Percentiles rank a stretch among this genome's conserved stretches.
phyloP scores from a whole-genome alignment of 1,140 invertebrate genomes.

The Leptinotarsa texana region DNA sequence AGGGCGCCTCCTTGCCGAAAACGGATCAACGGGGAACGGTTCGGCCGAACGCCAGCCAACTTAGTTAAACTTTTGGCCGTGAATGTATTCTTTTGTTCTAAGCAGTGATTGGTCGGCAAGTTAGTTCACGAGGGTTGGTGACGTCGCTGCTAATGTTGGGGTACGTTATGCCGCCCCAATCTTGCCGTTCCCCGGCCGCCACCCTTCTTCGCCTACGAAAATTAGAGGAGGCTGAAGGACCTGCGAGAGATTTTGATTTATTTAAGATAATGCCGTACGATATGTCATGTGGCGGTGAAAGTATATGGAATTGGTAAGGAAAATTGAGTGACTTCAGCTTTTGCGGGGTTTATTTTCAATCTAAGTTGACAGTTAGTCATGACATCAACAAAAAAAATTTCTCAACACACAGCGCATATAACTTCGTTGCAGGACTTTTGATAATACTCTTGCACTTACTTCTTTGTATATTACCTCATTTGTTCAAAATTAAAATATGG shows the following conservation, averaged over 20 bases:
- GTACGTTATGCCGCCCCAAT: conserved; percentile 24
- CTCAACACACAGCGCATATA: too few relatives aligned
- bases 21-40: neutral
- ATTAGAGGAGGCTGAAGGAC: conserved; percentile 11
- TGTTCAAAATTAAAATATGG: too few relatives aligned
- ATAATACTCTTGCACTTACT: too few relatives aligned
- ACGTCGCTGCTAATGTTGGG: conserved; percentile 27
- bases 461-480: too few relatives aligned
- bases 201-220: conserved; percentile 19
- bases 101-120: conserved; percentile 51
- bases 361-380: too few relatives aligned
- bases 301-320: neutral
- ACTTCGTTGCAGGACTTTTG: neutral
- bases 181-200: neutral
- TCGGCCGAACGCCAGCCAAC: conserved; percentile 13
- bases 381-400: too few relatives aligned
- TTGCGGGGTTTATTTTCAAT: neutral
- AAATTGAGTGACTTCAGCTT: neutral
- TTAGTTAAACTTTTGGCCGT: conserved; percentile 29
- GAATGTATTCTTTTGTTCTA: conserved; percentile 54
- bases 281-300: neutral
- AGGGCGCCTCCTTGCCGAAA: too few relatives aligned
- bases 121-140: conserved; percentile 49
- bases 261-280: conserved; percentile 7
- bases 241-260: conserved; percentile 19